Conservation (phyloP, 1,140 invertebrate species). For the Pseudomyrmex concolor region DNA sequence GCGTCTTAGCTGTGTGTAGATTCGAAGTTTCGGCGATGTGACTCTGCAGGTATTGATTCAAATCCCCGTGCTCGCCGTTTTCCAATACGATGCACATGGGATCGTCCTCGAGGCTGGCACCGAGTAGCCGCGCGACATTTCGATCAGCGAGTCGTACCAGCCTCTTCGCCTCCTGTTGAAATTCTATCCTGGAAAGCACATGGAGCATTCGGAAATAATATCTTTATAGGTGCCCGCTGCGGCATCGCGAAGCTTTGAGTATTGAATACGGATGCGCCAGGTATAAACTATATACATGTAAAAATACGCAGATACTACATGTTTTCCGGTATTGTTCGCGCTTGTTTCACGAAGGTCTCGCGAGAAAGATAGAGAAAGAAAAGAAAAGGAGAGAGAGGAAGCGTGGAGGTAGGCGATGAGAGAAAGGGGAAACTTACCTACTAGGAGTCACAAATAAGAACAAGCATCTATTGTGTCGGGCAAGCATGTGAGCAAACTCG, state of each 20-base stretch:
- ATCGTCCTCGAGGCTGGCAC: conserved; percentile 91
- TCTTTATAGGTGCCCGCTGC: conserved; percentile 65
- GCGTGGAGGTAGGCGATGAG: background rate
- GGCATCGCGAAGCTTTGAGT: background rate
- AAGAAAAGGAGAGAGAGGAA: background rate
- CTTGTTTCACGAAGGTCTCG: conserved; percentile 15
- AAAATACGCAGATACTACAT: conserved; percentile 47
- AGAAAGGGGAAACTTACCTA: background rate
- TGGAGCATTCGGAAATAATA: conserved; percentile 70
- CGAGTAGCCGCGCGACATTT: conserved; percentile 92
- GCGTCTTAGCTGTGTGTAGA: conserved; percentile 86
- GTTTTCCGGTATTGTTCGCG: background rate
- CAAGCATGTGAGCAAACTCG: conserved; percentile 16
- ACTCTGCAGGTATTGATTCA: conserved; percentile 92
- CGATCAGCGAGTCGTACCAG: conserved; percentile 90
- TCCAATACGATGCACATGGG: conserved; percentile 90
- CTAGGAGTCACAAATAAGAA: conserved; percentile 14
- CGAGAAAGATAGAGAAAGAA: background rate
- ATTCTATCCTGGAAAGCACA: conserved; percentile 86
- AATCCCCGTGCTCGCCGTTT: conserved; percentile 88
- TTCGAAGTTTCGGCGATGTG: conserved; percentile 90
- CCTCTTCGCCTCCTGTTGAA: conserved; percentile 89
- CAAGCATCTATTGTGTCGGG: conserved; percentile 5
- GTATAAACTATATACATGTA: conserved; percentile 7
- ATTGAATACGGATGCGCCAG: conserved; percentile 43